These are phyloP conservation scores for Henricia sp. DNA, from an alignment of 53 echinoderm and acorn worm genomes.

Conservation along the genomic window DNA sequence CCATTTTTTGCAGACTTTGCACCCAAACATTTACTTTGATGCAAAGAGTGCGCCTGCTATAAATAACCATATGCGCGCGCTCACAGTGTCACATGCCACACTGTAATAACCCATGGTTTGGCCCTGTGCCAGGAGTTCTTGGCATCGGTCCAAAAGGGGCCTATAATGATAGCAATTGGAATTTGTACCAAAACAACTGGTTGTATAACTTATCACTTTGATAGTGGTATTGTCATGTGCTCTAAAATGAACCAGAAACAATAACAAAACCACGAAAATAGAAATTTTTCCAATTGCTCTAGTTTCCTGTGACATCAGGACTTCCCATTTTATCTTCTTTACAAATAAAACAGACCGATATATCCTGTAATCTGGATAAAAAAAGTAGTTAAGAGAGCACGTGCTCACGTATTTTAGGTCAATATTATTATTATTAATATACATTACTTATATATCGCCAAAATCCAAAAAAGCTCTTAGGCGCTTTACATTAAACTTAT, in stretches of 20 bases:
- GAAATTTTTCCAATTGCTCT: too few species aligned
- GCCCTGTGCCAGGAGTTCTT: constrained; percentile 18
- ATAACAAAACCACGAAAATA: too few species aligned
- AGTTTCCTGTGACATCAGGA: not conserved
- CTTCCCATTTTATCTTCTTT: too few species aligned
- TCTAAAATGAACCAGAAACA: too few species aligned
- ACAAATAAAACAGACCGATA: too few species aligned
- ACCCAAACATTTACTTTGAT: not conserved
- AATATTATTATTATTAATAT: too few species aligned
- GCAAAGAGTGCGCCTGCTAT: not conserved
- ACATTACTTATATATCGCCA: too few species aligned
- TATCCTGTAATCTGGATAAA: too few species aligned
- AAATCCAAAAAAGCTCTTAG: too few species aligned
- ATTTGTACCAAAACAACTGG: constrained; percentile 30
- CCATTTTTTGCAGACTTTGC: not conserved
- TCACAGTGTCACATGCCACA: constrained; percentile 10
- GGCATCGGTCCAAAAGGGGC: constrained; percentile 29
- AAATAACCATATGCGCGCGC: constrained; percentile 6
- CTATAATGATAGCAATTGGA: constrained; percentile 34
- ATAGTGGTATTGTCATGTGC: not conserved
- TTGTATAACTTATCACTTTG: not conserved
- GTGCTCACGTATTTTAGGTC: too few species aligned
- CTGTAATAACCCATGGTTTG: not conserved
- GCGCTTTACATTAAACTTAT: too few species aligned
- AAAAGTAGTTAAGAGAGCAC: too few species aligned